Evolutionary conservation across 23 tunicate genomes (phyloP).

Genomic region (Botrylloides violaceus): DNA sequence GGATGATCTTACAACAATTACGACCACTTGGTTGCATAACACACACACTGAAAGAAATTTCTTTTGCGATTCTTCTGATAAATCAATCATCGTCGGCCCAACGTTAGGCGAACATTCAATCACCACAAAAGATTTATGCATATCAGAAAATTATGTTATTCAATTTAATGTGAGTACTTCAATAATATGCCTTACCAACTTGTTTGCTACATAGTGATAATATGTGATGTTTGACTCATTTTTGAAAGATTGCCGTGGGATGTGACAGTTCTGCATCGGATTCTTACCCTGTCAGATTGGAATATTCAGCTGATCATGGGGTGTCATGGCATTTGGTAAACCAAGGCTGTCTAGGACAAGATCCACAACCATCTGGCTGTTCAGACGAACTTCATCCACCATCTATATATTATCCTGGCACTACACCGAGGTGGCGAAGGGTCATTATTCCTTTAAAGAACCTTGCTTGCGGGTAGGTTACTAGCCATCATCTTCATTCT

Average conservation of each 20-base stretch:
- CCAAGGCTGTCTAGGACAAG: slow-evolving; percentile 52
- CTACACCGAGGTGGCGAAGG: slow-evolving; percentile 38
- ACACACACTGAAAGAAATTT: slow-evolving; percentile 8
- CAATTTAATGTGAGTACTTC: slow-evolving; percentile 53
- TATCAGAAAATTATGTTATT: slow-evolving; percentile 53
- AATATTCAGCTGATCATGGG: slow-evolving; percentile 62
- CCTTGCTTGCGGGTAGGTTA: slow-evolving; percentile 3
- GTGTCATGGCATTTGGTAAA: slow-evolving; percentile 51
- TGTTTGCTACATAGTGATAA: too few species aligned
- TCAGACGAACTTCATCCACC: slow-evolving; percentile 41
- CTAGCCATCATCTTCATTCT: too few species aligned
- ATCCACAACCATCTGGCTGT: slow-evolving; percentile 23
- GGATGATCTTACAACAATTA: slow-evolving; percentile 22
- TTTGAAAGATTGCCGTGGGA: slow-evolving; percentile 48
- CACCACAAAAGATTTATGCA: slow-evolving; percentile 51
- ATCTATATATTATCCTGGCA: slow-evolving; percentile 76
- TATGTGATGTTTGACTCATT: background rate
- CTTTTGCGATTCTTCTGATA: slow-evolving; percentile 10
- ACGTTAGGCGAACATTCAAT: slow-evolving; percentile 34
- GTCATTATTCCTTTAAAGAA: slow-evolving; percentile 40
- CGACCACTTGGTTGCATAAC: slow-evolving; percentile 38
- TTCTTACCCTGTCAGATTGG: slow-evolving; percentile 28
- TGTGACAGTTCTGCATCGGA: slow-evolving; percentile 29
- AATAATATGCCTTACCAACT: background rate
- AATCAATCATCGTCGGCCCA: slow-evolving; percentile 12